Evolutionary conservation across 2,113 vertebrate genomes (phyloP).

Genomic region (Daphoenositta chrysoptera): DNA sequence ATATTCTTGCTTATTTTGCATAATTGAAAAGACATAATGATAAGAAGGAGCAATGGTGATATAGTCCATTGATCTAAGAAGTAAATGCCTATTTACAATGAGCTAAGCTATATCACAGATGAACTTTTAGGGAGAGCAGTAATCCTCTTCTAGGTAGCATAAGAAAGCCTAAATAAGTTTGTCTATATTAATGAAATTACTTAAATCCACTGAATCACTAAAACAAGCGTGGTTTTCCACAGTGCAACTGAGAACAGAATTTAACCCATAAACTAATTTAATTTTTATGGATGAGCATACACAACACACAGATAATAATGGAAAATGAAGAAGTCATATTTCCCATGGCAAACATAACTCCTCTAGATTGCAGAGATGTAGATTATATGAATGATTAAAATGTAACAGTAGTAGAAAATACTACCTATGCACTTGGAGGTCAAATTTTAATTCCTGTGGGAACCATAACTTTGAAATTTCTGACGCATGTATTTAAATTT

Average conservation of each 20-base stretch:
- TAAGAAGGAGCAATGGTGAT: neutral
- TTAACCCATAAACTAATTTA: neutral
- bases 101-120: neutral
- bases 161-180: neutral
- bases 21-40: neutral
- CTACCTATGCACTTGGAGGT: neutral
- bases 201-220: neutral
- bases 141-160: neutral
- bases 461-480: constrained; percentile 9
- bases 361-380: neutral
- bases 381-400: constrained; percentile 28
- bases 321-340: neutral
- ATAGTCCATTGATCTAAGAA: neutral
- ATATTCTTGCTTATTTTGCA: neutral
- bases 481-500: constrained; percentile 8
- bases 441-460: constrained; percentile 25
- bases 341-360: neutral
- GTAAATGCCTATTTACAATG: neutral
- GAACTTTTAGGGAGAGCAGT: neutral
- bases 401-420: neutral
- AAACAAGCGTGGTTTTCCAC: neutral
- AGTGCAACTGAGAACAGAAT: neutral
- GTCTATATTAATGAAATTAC: neutral
- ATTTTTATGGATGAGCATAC: neutral
- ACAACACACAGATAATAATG: neutral